phyloP scores from a whole-genome alignment of 2,113 vertebrate genomes.

The Ictalurus furcatus region DNA sequence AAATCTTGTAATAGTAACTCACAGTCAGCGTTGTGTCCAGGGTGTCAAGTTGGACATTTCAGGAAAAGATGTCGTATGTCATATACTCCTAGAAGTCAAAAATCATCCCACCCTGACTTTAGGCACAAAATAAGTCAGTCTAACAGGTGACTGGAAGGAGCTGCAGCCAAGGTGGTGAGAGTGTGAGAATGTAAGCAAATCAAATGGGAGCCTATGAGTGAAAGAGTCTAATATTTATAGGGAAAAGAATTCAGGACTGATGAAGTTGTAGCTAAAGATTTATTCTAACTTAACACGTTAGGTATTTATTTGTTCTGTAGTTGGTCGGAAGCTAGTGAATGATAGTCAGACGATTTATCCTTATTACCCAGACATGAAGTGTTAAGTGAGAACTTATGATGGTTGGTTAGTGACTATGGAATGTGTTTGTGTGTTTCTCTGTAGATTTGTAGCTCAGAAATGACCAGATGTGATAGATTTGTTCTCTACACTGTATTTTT shows the following conservation, averaged over 20 bases:
- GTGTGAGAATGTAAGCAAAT: background rate
- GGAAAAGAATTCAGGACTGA: background rate
- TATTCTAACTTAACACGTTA: background rate
- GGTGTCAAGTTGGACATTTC: background rate
- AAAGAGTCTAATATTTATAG: background rate
- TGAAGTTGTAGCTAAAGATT: background rate
- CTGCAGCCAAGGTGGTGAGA: background rate
- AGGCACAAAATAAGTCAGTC: background rate
- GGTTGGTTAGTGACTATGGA: background rate
- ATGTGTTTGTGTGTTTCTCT: background rate
- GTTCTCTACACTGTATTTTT: background rate
- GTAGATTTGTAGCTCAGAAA: background rate
- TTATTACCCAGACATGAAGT: background rate
- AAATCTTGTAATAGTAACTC: background rate
- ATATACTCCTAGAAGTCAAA: background rate
- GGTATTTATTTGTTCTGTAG: background rate
- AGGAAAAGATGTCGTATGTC: background rate
- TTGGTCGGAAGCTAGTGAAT: background rate
- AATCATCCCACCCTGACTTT: background rate
- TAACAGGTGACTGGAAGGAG: background rate
- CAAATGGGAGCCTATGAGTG: background rate
- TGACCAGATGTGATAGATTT: background rate
- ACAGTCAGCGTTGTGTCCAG: background rate
- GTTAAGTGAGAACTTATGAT: background rate
- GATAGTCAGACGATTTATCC: background rate